A percentile compares a stretch with the other conserved stretches of the same genome.
phyloP scores from a whole-genome alignment of 2,113 vertebrate genomes.

The Melanotaenia duboulayi region DNA sequence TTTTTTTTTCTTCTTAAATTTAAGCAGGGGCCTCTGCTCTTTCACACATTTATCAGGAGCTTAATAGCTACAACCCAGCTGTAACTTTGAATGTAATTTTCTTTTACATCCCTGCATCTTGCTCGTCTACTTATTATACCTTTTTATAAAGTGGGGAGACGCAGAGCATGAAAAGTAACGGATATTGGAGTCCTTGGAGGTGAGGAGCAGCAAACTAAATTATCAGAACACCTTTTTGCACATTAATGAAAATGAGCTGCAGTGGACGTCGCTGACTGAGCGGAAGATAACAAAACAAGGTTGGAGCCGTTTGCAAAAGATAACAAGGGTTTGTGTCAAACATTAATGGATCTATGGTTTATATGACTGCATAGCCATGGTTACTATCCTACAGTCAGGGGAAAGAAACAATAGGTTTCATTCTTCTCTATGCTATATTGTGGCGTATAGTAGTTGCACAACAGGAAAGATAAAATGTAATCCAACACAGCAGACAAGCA shows the following conservation, averaged over 20 bases:
- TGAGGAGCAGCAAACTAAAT: not conserved
- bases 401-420: slow-evolving; percentile 29
- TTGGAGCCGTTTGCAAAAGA: slow-evolving; percentile 32
- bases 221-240: not conserved
- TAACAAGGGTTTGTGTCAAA: slow-evolving; percentile 51
- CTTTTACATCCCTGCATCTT: slow-evolving; percentile 10
- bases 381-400: slow-evolving; percentile 15
- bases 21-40: not conserved
- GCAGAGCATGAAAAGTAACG: slow-evolving; percentile 5
- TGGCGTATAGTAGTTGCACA: slow-evolving; percentile 14
- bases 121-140: not conserved
- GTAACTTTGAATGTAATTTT: not conserved
- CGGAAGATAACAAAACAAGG: slow-evolving; percentile 22
- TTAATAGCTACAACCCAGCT: not conserved
- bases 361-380: slow-evolving; percentile 46
- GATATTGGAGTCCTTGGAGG: not conserved
- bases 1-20: accelerated
- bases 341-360: slow-evolving; percentile 60
- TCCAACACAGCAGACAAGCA: not conserved
- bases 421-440: slow-evolving; percentile 32
- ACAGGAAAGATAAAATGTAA: not conserved
- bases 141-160: not conserved
- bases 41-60: not conserved
- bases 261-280: not conserved
- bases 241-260: slow-evolving; percentile 9